These are phyloP conservation scores for Crotalus tigris DNA, from an alignment of 2,113 vertebrate genomes.

Conservation along the genomic window DNA sequence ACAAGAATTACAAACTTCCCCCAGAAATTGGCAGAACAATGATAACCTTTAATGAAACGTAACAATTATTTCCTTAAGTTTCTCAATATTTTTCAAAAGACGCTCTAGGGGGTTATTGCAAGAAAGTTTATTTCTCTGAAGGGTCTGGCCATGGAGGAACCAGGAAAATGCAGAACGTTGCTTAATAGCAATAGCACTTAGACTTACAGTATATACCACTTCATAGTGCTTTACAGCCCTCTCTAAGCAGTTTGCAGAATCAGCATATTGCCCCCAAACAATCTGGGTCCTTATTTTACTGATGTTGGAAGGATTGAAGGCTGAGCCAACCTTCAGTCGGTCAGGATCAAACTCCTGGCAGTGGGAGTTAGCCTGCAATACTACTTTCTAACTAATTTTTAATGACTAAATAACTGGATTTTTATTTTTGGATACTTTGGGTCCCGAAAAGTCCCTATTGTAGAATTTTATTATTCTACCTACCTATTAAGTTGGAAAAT, in stretches of 20 bases:
- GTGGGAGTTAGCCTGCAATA: not conserved
- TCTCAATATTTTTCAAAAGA: not conserved
- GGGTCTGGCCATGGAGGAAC: not conserved
- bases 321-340: not conserved
- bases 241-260: not conserved
- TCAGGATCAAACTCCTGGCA: not conserved
- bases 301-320: not conserved
- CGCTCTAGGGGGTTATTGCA: not conserved
- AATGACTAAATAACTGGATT: no score
- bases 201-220: not conserved
- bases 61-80: not conserved
- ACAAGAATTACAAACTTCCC: not conserved
- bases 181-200: not conserved
- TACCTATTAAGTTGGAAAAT: no score
- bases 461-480: no score
- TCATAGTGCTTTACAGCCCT: not conserved
- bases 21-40: not conserved
- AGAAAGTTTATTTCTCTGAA: not conserved
- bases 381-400: not conserved
- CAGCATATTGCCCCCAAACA: not conserved
- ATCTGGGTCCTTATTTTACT: not conserved
- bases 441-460: no score
- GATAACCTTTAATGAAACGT: not conserved
- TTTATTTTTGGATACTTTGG: no score
- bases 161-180: not conserved